These are phyloP conservation scores for Ophiothrix spiculata DNA, from an alignment of 35 echinoderm and acorn worm genomes.

Conservation along the genomic window DNA sequence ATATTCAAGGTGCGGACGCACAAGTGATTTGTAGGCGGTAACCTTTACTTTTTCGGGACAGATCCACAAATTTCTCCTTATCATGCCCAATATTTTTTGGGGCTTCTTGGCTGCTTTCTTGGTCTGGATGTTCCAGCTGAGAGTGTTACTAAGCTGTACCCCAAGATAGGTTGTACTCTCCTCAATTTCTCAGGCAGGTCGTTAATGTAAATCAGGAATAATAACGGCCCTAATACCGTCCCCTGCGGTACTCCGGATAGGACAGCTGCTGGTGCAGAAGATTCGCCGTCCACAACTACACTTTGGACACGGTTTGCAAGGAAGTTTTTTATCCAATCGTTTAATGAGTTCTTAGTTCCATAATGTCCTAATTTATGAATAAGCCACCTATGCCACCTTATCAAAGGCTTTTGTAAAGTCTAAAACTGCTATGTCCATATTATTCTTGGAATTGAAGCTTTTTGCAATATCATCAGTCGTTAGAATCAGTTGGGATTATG, in stretches of 20 bases:
- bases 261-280: not conserved
- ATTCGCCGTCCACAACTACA: conserved; percentile 37
- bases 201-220: conserved; percentile 43
- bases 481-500: conserved; percentile 10
- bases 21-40: not conserved
- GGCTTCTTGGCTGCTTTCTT: not conserved
- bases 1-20: not conserved
- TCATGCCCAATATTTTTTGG: too few relatives aligned
- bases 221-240: conserved; percentile 39
- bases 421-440: conserved; percentile 21
- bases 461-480: conserved; percentile 42
- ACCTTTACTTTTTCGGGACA: not conserved
- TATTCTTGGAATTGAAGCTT: not conserved
- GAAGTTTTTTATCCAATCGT: conserved; percentile 24
- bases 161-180: not conserved
- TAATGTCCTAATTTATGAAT: conserved; percentile 28
- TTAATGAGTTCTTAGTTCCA: conserved; percentile 7
- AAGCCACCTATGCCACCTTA: conserved; percentile 27
- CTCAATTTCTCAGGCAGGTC: conserved; percentile 28
- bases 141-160: conserved; percentile 10
- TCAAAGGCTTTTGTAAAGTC: conserved; percentile 52
- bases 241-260: conserved; percentile 20
- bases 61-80: not conserved
- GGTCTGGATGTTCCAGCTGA: conserved; percentile 19
- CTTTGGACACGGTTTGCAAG: conserved; percentile 26